A percentile compares a stretch with the other conserved stretches of the same genome.
phyloP scores from a whole-genome alignment of 2,888 invertebrate genomes.

The Scaptomyza caliginosa region DNA sequence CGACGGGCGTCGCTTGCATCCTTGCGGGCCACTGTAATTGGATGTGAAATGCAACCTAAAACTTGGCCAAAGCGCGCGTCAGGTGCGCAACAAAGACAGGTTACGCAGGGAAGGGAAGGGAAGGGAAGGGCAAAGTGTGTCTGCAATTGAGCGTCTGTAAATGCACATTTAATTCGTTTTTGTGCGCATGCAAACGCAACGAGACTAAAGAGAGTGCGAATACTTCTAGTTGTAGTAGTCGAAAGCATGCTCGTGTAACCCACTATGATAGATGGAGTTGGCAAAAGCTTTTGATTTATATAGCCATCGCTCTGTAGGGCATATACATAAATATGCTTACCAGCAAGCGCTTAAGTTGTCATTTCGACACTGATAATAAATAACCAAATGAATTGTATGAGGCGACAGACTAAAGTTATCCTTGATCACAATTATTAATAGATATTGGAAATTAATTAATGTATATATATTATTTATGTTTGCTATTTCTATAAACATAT shows the following conservation, averaged over 20 bases:
- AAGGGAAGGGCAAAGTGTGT: conserved; percentile 11
- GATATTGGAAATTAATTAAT: not conserved
- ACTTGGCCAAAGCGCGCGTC: conserved; percentile 38
- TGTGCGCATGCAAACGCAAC: conserved; percentile 24
- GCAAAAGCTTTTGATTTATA: conserved; percentile 75
- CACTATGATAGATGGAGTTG: conserved; percentile 75
- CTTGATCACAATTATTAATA: not conserved
- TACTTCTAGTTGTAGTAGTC: not conserved
- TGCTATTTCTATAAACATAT: too few species aligned
- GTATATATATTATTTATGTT: not conserved
- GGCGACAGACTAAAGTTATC: not conserved
- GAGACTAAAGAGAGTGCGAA: not conserved
- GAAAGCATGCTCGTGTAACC: conserved; percentile 35
- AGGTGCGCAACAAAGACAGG: not conserved
- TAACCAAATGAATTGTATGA: not conserved
- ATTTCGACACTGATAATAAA: conserved; percentile 10
- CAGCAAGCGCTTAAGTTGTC: conserved; percentile 50
- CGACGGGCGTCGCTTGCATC: conserved; percentile 52
- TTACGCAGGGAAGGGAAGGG: not conserved
- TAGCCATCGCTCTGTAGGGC: conserved; percentile 59
- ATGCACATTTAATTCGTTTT: conserved; percentile 76
- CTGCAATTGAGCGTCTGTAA: conserved; percentile 64
- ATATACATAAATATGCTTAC: conserved; percentile 61
- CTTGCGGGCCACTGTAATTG: conserved; percentile 64
- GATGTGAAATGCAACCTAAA: conserved; percentile 61